phyloP scores from a whole-genome alignment of 2,888 invertebrate genomes.

The Stomorhina lunata region DNA sequence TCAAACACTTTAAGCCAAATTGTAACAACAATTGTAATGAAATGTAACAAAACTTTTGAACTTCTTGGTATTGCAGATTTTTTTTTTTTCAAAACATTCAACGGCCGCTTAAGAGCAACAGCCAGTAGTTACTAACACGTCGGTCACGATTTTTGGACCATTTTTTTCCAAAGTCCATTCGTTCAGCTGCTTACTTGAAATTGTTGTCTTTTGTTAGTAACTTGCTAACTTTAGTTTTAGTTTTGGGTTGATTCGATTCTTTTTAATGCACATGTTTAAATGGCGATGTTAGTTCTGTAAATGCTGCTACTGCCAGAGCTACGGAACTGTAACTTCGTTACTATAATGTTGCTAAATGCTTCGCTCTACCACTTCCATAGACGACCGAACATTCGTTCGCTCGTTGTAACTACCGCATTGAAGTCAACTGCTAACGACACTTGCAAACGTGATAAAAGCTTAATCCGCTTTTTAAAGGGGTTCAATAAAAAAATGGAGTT shows the following conservation, averaged over 20 bases:
- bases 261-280: constrained; percentile 13
- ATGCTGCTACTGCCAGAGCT: background rate
- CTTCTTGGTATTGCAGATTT: constrained; percentile 20
- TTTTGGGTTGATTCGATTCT: background rate
- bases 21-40: constrained; percentile 55
- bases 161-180: constrained; percentile 12
- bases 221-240: constrained; percentile 27
- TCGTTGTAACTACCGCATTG: constrained; percentile 16
- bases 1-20: constrained; percentile 42
- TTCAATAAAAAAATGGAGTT: too few relatives aligned
- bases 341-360: constrained; percentile 55
- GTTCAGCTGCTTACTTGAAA: constrained; percentile 1
- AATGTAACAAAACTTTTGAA: constrained; percentile 63
- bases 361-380: constrained; percentile 39
- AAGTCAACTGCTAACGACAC: constrained; percentile 50
- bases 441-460: constrained; percentile 11
- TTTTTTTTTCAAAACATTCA: background rate
- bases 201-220: constrained; percentile 6
- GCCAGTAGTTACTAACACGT: constrained; percentile 56
- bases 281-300: background rate
- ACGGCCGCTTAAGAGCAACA: constrained; percentile 18
- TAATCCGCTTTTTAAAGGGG: too few relatives aligned
- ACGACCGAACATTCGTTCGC: background rate
- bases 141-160: constrained; percentile 64
- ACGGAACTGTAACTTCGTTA: constrained; percentile 27